phyloP scores from a whole-genome alignment of 1,140 invertebrate species.

The Maniola jurtina region DNA sequence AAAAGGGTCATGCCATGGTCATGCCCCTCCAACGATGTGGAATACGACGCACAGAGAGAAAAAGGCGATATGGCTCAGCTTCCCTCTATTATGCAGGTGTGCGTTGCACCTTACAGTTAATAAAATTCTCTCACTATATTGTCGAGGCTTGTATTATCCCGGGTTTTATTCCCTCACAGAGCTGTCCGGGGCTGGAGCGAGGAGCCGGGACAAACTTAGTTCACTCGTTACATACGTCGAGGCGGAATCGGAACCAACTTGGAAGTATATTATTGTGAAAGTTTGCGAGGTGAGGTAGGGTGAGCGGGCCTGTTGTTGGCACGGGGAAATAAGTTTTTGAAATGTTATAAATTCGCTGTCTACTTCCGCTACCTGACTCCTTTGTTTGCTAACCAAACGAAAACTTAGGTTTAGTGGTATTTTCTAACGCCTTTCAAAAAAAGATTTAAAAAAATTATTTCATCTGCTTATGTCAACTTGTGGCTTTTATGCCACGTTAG shows the following conservation, averaged over 20 bases:
- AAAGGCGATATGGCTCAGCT: too few relatives aligned
- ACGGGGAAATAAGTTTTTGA: conserved; percentile 10
- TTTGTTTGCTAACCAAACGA: not conserved
- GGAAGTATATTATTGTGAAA: conserved; percentile 9
- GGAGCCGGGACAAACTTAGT: not conserved
- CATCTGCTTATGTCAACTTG: too few relatives aligned
- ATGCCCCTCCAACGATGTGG: too few relatives aligned
- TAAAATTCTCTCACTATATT: not conserved
- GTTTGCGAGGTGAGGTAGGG: not conserved
- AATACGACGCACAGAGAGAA: too few relatives aligned
- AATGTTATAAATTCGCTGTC: conserved; percentile 9
- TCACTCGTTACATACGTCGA: conserved; percentile 1
- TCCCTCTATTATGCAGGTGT: too few relatives aligned
- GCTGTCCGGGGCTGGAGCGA: not conserved
- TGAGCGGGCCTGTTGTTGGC: not conserved
- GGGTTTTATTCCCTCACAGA: not conserved
- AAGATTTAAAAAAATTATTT: too few relatives aligned
- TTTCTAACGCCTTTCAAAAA: too few relatives aligned
- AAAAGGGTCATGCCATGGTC: too few relatives aligned
- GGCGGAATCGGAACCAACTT: conserved; percentile 7
- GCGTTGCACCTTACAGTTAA: too few relatives aligned
- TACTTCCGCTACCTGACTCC: not conserved
- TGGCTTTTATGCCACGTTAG: too few relatives aligned
- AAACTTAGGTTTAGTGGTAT: not conserved
- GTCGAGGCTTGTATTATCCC: not conserved